Evolutionary conservation across 2,797 vertebrate species (phyloP).

Genomic region (Percopsis omiscomaycus): DNA sequence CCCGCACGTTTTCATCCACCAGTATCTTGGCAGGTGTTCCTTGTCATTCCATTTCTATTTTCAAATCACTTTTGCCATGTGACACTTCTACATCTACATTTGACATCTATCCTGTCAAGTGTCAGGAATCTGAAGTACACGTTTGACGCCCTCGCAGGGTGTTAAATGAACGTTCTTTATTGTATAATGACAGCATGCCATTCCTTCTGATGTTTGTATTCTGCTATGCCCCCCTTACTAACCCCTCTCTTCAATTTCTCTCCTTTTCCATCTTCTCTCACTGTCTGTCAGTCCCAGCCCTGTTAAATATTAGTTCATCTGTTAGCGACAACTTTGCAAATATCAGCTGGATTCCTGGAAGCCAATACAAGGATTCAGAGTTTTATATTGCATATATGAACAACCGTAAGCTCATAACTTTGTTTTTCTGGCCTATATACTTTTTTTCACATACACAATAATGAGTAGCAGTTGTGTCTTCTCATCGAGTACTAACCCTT

Average conservation of each 20-base stretch:
- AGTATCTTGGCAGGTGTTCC: constrained; percentile 14
- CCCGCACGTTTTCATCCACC: constrained; percentile 20
- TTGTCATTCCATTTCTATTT: constrained; percentile 40
- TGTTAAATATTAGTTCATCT: constrained; percentile 70
- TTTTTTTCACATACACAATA: constrained; percentile 3
- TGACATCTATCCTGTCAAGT: constrained; percentile 27
- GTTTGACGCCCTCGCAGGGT: constrained; percentile 11
- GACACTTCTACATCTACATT: constrained; percentile 1
- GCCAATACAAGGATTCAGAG: constrained; percentile 58
- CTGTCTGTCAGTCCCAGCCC: constrained; percentile 47
- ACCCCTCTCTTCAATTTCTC: constrained; percentile 44
- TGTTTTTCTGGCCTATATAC: constrained; percentile 16
- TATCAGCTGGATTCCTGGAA: constrained; percentile 74
- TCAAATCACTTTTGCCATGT: constrained; percentile 38
- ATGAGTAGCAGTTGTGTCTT: constrained; percentile 6
- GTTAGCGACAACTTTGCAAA: constrained; percentile 75
- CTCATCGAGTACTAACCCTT: constrained; percentile 39
- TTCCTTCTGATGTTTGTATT: constrained; percentile 19
- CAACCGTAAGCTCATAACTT: constrained; percentile 63
- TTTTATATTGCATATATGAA: constrained; percentile 74
- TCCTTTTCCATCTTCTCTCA: constrained; percentile 28
- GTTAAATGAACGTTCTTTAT: constrained; percentile 33
- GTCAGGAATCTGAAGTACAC: constrained; percentile 22
- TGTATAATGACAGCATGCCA: constrained; percentile 18
- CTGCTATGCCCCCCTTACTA: constrained; percentile 53